Evolutionary conservation across 2,113 vertebrate species (phyloP).

Genomic region (Epinephelus moara): DNA sequence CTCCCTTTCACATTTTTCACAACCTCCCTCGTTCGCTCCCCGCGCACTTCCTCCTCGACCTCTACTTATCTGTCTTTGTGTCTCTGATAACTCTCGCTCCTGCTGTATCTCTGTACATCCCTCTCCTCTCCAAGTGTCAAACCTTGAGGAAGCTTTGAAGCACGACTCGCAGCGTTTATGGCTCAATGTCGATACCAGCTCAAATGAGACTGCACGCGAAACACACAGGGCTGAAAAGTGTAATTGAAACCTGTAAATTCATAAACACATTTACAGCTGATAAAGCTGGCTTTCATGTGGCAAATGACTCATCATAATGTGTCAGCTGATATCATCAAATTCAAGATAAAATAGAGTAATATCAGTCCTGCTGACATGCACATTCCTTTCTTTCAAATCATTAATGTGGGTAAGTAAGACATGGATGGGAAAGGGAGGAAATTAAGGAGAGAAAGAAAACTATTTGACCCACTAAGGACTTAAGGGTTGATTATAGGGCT

Average conservation of each 20-base stretch:
- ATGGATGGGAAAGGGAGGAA: slow-evolving; percentile 16
- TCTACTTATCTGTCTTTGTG: slow-evolving; percentile 65
- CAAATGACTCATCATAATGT: slow-evolving; percentile 24
- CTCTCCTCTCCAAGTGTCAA: slow-evolving; percentile 27
- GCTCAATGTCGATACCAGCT: slow-evolving; percentile 25
- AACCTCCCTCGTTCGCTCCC: slow-evolving; percentile 59
- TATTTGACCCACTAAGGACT: slow-evolving; percentile 58
- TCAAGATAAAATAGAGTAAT: slow-evolving; percentile 27
- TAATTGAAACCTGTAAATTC: slow-evolving; percentile 55
- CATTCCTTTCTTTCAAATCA: slow-evolving; percentile 48
- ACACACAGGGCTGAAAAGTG: not conserved
- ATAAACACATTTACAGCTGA: slow-evolving; percentile 50
- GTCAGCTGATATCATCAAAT: slow-evolving; percentile 24
- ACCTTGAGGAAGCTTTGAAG: slow-evolving; percentile 56
- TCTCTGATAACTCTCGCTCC: slow-evolving; percentile 51
- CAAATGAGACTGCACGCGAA: slow-evolving; percentile 12
- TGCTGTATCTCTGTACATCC: slow-evolving; percentile 31
- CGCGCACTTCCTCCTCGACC: slow-evolving; percentile 71
- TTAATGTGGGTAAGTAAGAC: slow-evolving; percentile 12
- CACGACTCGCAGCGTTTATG: slow-evolving; percentile 28
- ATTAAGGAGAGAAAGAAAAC: slow-evolving; percentile 31
- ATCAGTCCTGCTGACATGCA: slow-evolving; percentile 23
- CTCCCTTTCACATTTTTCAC: slow-evolving; percentile 69
- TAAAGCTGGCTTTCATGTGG: slow-evolving; percentile 52
- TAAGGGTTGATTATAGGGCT: slow-evolving; percentile 66